Base-by-base conservation (phyloP, 92 coral and sea anemone species). In the Epizoanthus stellaris region DNA sequence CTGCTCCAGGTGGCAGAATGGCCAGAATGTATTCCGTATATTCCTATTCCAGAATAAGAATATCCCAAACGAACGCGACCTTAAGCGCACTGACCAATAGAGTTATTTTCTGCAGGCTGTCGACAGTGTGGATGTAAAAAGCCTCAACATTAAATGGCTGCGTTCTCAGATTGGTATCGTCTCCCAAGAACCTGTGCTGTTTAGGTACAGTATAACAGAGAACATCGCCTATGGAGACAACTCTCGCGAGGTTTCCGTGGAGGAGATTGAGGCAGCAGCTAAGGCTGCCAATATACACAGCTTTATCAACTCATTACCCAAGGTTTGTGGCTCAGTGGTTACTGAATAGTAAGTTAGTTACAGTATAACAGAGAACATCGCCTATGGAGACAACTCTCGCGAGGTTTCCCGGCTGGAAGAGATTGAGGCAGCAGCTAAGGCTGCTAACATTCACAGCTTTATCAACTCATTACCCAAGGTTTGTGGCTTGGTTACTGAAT, bases 161-260 rank as follows among this genome's bases (percentile, higher is more conserved):
- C 95, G 98, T 5, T 72, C 95, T 59, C 95, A 91, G 73, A 82
- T 96, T 67, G 95, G 98, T 40, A 92, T 94, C 14, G 98, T 96
- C 45, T 96, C 98, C 6, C 98, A 96, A 62, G 98, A 96, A 80
- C 98, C 98, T 21, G 90, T 96, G 6, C 77, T 96, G 88, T 96
- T 96, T 86, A 94, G 95, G 63, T 92, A 75, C 75, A 93, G 98
- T 42, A 92, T 96, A 20, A 91, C 96, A 73, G 94, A 96, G 62
- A 96, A 96, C 79, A 96, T 96, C 73, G 98, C 98, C 36, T 96
- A 90, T 62, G 98, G 98, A 14, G 98, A 96, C 70, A 96, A 93
- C 73, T 87, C 96, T 0, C 91, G 98, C 60, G 82, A 89, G 57
- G 94, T 96, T 60, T 59, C 84, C 70, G 69, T 76, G 81, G 89